Evolutionary conservation across 1,140 invertebrate genomes (phyloP), one percentile per base, ranked within the genome.

Genomic region (Penaeus vannamei): DNA sequence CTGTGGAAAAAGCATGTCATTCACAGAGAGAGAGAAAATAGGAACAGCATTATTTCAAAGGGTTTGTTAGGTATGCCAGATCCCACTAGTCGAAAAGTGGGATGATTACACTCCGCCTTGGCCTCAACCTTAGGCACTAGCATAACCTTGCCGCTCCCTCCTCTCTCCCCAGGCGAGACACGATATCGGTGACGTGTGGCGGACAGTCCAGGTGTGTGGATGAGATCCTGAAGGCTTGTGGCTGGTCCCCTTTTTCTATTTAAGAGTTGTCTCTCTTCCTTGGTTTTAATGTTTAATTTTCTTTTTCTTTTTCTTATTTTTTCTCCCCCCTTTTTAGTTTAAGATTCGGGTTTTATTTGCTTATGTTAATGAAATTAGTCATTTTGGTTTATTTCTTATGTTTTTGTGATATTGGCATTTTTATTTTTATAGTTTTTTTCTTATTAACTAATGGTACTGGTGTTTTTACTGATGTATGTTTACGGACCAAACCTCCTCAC

Each of bases 141-240:
- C 84, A 86, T 90, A 90, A 90, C 88, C 88, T 80, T 42, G 88
- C 72, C 85, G 86, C 85, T 79, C 87, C 87, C 84, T 90, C 86
- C 87, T 87, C 80, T 89, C 79, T 87, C 77, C 85, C 84, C 91
- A 91, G 91, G 91, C 91, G 61, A 90, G 89, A 82, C 89, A 91
- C 83, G 91, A 91, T 89, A 89, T 91, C 87, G 91, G 91, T 85
- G 89, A 89, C 86, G 89, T 91, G 61, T 91, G 91, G 91, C 86
- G 87, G 87, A 86, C 89, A 64, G 91, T 91, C 29, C 89, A 90
- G 89, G 89, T 91, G 84, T 90, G 91, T 91, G 79, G 59, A 62
- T 85, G 69, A 62, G 64, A 77, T 77, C 83, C 62, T 91, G 53
- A 83, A 90, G 72, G 72, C 82, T 76, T 84, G 66, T 84, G 69